phyloP scores from a whole-genome alignment of 2,113 vertebrate genomes.

The Paralichthys olivaceus region DNA sequence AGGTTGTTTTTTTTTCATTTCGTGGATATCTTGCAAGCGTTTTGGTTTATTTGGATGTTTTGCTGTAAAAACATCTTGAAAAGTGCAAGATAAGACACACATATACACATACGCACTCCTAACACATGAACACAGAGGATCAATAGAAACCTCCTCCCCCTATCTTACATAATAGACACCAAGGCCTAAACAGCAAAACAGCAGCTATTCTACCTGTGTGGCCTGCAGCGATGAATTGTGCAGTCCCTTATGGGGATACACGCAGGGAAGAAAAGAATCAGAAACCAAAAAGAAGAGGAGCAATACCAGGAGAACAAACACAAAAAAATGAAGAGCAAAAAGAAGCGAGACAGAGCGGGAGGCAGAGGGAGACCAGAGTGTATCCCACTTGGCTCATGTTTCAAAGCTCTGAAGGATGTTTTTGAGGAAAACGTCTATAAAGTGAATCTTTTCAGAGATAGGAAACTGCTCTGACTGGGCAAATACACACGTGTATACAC shows the following conservation, averaged over 20 bases:
- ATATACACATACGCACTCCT: neutral
- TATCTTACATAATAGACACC: slow-evolving; percentile 56
- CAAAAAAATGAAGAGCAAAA: slow-evolving; percentile 32
- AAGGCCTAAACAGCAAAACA: slow-evolving; percentile 47
- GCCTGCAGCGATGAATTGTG: slow-evolving; percentile 55
- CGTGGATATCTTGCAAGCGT: slow-evolving; percentile 20
- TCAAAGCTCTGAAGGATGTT: slow-evolving; percentile 54
- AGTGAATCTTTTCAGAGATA: slow-evolving; percentile 39
- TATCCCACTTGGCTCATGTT: slow-evolving; percentile 54
- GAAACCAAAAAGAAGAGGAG: slow-evolving; percentile 36
- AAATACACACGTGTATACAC: slow-evolving; percentile 9
- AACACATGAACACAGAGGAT: slow-evolving; percentile 35
- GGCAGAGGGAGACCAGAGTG: slow-evolving; percentile 19
- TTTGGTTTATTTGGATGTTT: slow-evolving; percentile 23
- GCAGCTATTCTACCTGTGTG: slow-evolving; percentile 58
- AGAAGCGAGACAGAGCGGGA: slow-evolving; percentile 20
- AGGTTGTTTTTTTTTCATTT: slow-evolving; percentile 1
- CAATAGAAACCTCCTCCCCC: slow-evolving; percentile 45
- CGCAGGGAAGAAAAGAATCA: slow-evolving; percentile 24
- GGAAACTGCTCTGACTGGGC: slow-evolving; percentile 23
- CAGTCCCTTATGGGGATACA: slow-evolving; percentile 34
- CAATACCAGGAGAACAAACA: slow-evolving; percentile 28
- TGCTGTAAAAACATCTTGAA: slow-evolving; percentile 21
- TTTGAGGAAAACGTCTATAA: slow-evolving; percentile 47
- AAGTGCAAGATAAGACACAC: slow-evolving; percentile 31